phyloP scores from a whole-genome alignment of 2,113 vertebrate species.

The Elgaria multicarinata region DNA sequence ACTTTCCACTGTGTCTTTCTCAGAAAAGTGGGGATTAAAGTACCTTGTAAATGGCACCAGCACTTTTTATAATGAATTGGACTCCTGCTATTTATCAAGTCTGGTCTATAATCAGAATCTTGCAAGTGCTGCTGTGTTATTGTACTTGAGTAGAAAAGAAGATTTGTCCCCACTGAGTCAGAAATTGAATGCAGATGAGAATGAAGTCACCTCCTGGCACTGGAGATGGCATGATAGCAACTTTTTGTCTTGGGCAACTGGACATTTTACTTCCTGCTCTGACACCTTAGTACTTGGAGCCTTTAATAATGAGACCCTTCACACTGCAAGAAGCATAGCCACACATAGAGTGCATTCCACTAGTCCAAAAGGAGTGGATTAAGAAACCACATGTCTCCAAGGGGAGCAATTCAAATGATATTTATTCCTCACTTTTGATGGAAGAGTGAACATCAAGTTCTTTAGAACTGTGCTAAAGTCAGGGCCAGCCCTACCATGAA shows the following conservation, averaged over 20 bases:
- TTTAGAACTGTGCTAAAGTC: background rate
- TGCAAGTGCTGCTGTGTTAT: background rate
- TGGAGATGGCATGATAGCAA: background rate
- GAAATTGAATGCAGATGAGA: background rate
- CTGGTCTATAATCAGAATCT: background rate
- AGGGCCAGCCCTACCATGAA: too few relatives aligned
- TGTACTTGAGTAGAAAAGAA: background rate
- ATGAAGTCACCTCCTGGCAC: background rate
- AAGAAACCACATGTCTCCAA: background rate
- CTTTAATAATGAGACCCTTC: background rate
- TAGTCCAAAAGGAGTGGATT: background rate
- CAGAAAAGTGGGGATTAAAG: background rate
- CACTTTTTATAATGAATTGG: background rate
- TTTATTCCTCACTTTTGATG: background rate
- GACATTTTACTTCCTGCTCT: background rate
- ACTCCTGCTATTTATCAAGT: background rate
- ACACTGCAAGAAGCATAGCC: rapidly evolving
- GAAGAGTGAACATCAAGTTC: background rate
- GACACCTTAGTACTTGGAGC: background rate
- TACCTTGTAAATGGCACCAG: background rate
- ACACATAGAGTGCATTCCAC: too few relatives aligned
- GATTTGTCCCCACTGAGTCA: background rate
- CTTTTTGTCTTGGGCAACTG: background rate
- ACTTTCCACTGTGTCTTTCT: background rate
- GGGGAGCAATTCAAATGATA: background rate